A percentile compares a stretch with the other conserved stretches of the same genome.
phyloP scores from a whole-genome alignment of 2,888 invertebrate genomes.

The Orthosia cruda region DNA sequence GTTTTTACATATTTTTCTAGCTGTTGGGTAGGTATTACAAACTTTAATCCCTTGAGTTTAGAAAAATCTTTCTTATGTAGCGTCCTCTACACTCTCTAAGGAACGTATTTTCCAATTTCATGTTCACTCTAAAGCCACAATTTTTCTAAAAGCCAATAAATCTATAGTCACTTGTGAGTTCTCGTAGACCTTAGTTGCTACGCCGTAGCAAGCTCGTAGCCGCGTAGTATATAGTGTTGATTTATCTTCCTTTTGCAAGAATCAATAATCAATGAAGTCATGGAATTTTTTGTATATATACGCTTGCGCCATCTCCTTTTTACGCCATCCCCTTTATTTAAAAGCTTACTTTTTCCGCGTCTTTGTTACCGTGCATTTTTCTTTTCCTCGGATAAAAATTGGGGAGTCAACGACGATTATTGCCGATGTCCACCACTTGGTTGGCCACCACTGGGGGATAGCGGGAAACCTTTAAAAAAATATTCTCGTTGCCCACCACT shows the following conservation, averaged over 20 bases:
- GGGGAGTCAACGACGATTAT: no score
- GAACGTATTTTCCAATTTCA: conserved; percentile 6
- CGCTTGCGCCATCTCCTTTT: no score
- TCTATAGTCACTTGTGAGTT: neutral
- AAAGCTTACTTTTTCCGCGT: no score
- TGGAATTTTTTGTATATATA: neutral
- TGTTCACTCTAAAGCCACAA: neutral
- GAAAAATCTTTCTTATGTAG: conserved; percentile 5
- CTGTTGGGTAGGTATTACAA: neutral
- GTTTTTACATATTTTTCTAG: neutral
- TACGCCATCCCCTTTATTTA: no score
- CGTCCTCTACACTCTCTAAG: neutral
- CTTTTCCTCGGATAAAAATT: no score
- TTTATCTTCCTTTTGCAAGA: neutral
- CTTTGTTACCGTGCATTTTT: no score
- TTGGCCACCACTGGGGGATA: no score
- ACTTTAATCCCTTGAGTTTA: conserved; percentile 11
- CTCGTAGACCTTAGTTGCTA: conserved; percentile 19
- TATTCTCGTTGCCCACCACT: no score
- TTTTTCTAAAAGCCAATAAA: neutral
- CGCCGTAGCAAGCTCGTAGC: conserved; percentile 16
- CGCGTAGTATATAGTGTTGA: neutral
- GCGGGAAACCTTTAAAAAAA: no score
- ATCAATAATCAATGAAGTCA: neutral
- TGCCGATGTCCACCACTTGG: no score